Evolutionary conservation across 2,888 invertebrate species (phyloP).

Genomic region (Bellardia bayeri): DNA sequence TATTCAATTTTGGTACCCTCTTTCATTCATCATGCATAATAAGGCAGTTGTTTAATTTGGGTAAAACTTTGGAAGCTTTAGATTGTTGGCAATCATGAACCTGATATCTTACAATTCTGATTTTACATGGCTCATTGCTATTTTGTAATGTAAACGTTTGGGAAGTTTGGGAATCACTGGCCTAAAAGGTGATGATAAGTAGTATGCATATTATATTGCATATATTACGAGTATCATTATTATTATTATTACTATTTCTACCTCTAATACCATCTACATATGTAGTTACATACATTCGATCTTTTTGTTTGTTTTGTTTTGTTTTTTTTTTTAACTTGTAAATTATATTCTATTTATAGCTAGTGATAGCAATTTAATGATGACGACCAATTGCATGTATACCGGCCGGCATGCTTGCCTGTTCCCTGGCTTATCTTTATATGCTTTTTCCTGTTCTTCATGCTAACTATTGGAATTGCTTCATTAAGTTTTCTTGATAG

Average conservation of each 20-base stretch:
- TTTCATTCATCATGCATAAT: too few relatives aligned
- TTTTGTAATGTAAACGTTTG: too few relatives aligned
- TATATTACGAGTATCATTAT: conserved; percentile 46
- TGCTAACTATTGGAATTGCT: conserved; percentile 3
- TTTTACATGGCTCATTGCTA: too few relatives aligned
- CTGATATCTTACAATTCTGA: too few relatives aligned
- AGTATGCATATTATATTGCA: conserved; percentile 12
- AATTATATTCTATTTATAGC: conserved; percentile 33
- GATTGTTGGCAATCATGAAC: too few relatives aligned
- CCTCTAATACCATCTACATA: too few relatives aligned
- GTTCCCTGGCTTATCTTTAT: conserved; percentile 20
- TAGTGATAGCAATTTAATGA: conserved; percentile 16
- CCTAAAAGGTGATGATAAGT: conserved; percentile 58
- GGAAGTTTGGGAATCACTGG: neutral
- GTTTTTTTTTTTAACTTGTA: neutral
- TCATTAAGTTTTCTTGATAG: neutral
- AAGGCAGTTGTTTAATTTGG: too few relatives aligned
- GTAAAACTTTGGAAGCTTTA: too few relatives aligned
- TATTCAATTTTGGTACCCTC: too few relatives aligned
- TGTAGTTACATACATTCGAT: neutral
- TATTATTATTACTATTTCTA: conserved; percentile 7
- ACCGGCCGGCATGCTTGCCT: neutral
- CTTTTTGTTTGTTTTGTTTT: conserved; percentile 13
- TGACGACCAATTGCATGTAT: conserved; percentile 21
- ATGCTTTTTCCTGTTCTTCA: conserved; percentile 10